A percentile compares a stretch with the other conserved stretches of the same genome.
phyloP scores from a whole-genome alignment of 2,888 invertebrate species.

The Drosophila seclusa region DNA sequence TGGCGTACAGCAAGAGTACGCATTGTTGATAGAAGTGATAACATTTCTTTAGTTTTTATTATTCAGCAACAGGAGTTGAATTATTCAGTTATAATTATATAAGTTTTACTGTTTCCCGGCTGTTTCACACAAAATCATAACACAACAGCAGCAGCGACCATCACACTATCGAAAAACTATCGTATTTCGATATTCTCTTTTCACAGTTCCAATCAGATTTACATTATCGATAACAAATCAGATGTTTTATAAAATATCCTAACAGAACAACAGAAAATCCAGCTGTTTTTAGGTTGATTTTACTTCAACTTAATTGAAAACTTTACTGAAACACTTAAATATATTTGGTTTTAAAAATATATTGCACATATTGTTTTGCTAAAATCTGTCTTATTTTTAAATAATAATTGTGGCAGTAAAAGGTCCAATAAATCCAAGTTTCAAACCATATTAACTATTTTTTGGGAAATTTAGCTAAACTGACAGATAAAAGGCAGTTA shows the following conservation, averaged over 20 bases:
- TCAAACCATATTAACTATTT: constrained; percentile 17
- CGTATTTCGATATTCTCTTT: not conserved
- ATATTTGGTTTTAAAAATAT: not conserved
- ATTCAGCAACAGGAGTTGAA: constrained; percentile 2
- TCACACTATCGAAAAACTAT: not conserved
- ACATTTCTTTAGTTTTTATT: constrained; percentile 61
- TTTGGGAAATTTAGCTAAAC: constrained; percentile 38
- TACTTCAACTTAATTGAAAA: not conserved
- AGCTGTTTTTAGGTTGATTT: not conserved
- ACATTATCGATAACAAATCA: constrained; percentile 22
- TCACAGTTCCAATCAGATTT: not conserved
- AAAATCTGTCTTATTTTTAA: not conserved
- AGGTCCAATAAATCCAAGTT: constrained; percentile 16
- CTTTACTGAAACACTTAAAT: not conserved
- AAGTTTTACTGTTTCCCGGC: constrained; percentile 36
- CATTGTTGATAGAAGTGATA: constrained; percentile 70
- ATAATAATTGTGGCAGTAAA: not conserved
- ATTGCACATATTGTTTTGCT: not conserved
- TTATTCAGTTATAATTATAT: constrained; percentile 44
- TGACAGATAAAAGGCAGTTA: constrained; percentile 35
- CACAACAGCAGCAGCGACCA: constrained; percentile 38
- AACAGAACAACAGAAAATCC: not conserved
- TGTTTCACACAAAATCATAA: constrained; percentile 43
- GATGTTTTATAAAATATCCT: not conserved
- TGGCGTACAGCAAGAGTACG: constrained; percentile 66